Evolutionary conservation across 2,888 invertebrate species (phyloP), one percentile per base, ranked within the genome.

Genomic region (Amorpha juglandis): DNA sequence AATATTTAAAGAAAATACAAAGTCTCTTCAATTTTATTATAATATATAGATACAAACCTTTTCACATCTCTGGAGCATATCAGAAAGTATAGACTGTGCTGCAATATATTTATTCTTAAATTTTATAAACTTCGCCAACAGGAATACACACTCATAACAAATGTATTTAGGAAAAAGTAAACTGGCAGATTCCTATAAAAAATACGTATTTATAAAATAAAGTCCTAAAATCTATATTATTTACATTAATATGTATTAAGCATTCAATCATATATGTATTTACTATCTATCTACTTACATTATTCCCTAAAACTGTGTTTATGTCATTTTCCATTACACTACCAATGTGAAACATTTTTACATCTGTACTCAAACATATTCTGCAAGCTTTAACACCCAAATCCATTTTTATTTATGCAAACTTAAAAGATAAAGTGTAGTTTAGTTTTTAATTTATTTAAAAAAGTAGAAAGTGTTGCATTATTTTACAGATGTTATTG

Each of bases 351-450:
- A 51, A 19, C 50, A 63, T 21, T 51, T 63, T 51, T 14, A 63
- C 63, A 51, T 63, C 51, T 0, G 19, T 63, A 14, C 16, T 51
- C 33, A 63, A 19, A 38, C 63, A 63, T 38, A 63, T 51, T 21
- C 50, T 12, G 12, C 63, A 63, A 51, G 51, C 51, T 63, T 19
- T 63, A 11, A 42, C 14, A 14, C n/a, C 52, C 3, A 50, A 50
- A 50, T 21, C 50, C 50, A 50, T 50, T 50, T 50, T 19, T 7
- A 6, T 1, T n/a, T 27, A 27, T 27, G 19, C 19, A 50, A 4
- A 16, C 0, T 16, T 1, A 48, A 48, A 48, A 7, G n/a, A 16
- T n/a, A n/a, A 48, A 16, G 27, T 27, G 4, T 1, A 27, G n/a
- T n/a, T n/a, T n/a, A n/a, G n/a, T n/a, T n/a, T n/a, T n/a, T n/a